These are phyloP conservation scores for Steinernema scapterisci DNA, from an alignment of 2,888 invertebrate genomes.

Conservation along the genomic window DNA sequence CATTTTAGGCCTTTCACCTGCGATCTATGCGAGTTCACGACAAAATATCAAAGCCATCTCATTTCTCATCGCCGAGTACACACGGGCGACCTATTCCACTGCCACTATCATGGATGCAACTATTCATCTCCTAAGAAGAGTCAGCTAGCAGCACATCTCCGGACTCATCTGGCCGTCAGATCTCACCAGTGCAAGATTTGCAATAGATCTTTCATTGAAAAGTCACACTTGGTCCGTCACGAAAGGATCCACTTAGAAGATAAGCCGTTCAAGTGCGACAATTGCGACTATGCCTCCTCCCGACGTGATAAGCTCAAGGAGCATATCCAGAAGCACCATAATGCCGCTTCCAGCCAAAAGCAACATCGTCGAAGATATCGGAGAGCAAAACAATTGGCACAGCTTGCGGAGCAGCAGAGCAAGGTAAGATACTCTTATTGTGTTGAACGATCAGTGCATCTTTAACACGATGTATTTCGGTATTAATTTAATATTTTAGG, in stretches of 20 bases:
- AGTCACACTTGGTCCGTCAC: constrained; percentile 76
- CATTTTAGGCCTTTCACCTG: constrained; percentile 73
- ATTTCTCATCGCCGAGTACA: constrained; percentile 76
- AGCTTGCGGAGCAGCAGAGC: constrained; percentile 46
- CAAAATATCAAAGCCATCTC: constrained; percentile 75
- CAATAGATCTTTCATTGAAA: constrained; percentile 75
- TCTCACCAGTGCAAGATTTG: constrained; percentile 72
- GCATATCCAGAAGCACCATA: constrained; percentile 71
- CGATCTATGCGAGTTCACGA: constrained; percentile 76
- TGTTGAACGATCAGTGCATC: no score
- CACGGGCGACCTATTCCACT: constrained; percentile 75
- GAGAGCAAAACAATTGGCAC: constrained; percentile 60
- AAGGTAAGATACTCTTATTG: constrained; percentile 38
- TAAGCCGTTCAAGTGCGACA: constrained; percentile 75
- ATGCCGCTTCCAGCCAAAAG: constrained; percentile 73
- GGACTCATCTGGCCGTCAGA: constrained; percentile 72
- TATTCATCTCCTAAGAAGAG: constrained; percentile 76
- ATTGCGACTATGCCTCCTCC: constrained; percentile 76
- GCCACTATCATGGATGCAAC: constrained; percentile 73
- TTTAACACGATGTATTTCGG: no score
- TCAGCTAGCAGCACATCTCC: constrained; percentile 75
- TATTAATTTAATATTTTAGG: constrained; percentile 18
- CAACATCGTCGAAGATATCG: constrained; percentile 79
- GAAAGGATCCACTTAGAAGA: constrained; percentile 74
- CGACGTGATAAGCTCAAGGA: constrained; percentile 76